phyloP scores from a whole-genome alignment of 2,888 invertebrate species.

The Cynaeus angustus region DNA sequence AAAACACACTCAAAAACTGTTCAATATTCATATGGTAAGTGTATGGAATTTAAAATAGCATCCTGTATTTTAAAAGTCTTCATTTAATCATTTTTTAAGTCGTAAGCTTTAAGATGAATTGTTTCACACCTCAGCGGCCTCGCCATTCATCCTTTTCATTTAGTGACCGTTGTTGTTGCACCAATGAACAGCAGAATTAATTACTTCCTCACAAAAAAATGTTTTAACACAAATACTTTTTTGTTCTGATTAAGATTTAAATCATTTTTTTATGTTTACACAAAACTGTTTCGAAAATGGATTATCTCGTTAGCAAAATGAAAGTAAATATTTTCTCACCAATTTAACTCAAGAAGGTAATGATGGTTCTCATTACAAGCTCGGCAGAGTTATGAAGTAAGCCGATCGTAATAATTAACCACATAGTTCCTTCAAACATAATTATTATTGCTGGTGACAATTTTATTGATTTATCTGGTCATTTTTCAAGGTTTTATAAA shows the following conservation, averaged over 20 bases:
- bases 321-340: conserved; percentile 18
- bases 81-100: neutral
- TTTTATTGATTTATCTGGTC: conserved; percentile 17
- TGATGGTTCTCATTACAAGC: conserved; percentile 5
- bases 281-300: neutral
- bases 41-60: neutral
- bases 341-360: conserved; percentile 13
- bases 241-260: no score
- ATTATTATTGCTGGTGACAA: neutral
- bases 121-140: conserved; percentile 1
- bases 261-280: neutral
- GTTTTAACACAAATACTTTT: neutral
- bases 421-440: neutral
- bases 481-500: conserved; percentile 12
- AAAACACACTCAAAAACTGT: conserved; percentile 1
- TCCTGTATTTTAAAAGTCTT: neutral
- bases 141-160: neutral
- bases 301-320: conserved; percentile 19
- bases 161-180: neutral
- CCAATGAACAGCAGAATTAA: neutral
- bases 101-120: neutral
- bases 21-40: neutral
- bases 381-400: conserved; percentile 2
- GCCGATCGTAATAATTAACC: conserved; percentile 20
- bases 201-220: neutral